Percentiles rank a stretch among this genome's conserved stretches.
Conservation (phyloP, 2,888 invertebrate genomes). For the Bhutanitis thaidina region DNA sequence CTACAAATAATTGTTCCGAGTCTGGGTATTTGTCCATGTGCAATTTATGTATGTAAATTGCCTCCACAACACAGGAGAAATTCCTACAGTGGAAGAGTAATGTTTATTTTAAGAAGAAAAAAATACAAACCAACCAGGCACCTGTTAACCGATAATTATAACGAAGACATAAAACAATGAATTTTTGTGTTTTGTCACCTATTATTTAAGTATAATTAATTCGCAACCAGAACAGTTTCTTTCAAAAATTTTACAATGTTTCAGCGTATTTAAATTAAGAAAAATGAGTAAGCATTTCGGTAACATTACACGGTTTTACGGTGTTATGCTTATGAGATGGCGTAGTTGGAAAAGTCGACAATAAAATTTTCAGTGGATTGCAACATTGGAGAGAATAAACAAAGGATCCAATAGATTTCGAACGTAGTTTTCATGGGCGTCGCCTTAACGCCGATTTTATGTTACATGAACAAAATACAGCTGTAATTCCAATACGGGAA, state of each 20-base stretch:
- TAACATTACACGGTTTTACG: constrained; percentile 46
- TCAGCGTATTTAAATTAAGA: constrained; percentile 20
- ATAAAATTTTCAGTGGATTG: constrained; percentile 72
- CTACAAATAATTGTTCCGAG: no score
- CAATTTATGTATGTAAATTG: no score
- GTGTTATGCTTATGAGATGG: constrained; percentile 56
- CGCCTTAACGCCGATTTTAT: constrained; percentile 74
- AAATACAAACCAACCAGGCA: no score
- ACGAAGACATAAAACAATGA: no score
- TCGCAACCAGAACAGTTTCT: background rate
- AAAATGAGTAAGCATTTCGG: constrained; percentile 52
- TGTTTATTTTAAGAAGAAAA: no score
- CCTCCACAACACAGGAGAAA: no score
- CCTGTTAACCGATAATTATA: no score
- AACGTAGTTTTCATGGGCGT: constrained; percentile 59
- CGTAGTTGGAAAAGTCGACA: constrained; percentile 49
- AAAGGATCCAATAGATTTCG: constrained; percentile 57
- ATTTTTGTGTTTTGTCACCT: no score
- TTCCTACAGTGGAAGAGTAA: no score
- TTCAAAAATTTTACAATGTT: background rate
- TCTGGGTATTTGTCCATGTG: no score
- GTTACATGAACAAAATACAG: constrained; percentile 70
- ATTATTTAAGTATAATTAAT: no score
- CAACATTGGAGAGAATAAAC: constrained; percentile 68
- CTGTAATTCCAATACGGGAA: constrained; percentile 72